phyloP scores from a whole-genome alignment of 2,113 vertebrate species.

The Cyprinodon variegatus region DNA sequence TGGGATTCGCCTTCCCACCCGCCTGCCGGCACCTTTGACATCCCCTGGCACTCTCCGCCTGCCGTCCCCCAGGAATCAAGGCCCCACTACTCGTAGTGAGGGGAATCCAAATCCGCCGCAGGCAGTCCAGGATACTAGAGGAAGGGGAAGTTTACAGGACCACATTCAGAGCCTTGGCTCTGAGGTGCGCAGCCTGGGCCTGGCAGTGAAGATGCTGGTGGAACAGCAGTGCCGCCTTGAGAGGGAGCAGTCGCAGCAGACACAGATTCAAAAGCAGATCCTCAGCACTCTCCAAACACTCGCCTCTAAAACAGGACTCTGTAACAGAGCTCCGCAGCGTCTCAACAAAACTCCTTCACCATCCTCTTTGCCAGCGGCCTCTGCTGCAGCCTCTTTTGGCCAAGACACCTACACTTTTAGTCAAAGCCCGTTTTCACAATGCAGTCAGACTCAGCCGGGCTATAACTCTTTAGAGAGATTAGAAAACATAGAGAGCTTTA shows the following conservation, averaged over 20 bases:
- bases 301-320: constrained; percentile 63
- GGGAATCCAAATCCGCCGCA: constrained; percentile 60
- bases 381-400: constrained; percentile 64
- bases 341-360: constrained; percentile 65
- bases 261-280: constrained; percentile 85
- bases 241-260: constrained; percentile 84
- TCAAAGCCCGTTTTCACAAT: constrained; percentile 75
- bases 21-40: constrained; percentile 36
- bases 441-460: constrained; percentile 69
- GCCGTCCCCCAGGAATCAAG: constrained; percentile 53
- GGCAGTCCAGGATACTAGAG: constrained; percentile 44
- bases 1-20: constrained; percentile 68
- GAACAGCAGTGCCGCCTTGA: constrained; percentile 82
- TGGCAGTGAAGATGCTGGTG: constrained; percentile 77
- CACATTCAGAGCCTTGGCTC: constrained; percentile 79
- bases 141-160: constrained; percentile 53
- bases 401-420: constrained; percentile 69
- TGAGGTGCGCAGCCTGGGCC: constrained; percentile 80
- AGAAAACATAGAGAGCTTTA: constrained; percentile 73
- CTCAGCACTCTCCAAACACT: constrained; percentile 83
- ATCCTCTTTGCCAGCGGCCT: constrained; percentile 45
- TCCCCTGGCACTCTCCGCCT: constrained; percentile 48
- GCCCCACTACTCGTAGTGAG: constrained; percentile 40
- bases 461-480: constrained; percentile 71
- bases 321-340: constrained; percentile 56